Conservation (phyloP, 2,113 vertebrate genomes). For the Phalacrocorax carbo region DNA sequence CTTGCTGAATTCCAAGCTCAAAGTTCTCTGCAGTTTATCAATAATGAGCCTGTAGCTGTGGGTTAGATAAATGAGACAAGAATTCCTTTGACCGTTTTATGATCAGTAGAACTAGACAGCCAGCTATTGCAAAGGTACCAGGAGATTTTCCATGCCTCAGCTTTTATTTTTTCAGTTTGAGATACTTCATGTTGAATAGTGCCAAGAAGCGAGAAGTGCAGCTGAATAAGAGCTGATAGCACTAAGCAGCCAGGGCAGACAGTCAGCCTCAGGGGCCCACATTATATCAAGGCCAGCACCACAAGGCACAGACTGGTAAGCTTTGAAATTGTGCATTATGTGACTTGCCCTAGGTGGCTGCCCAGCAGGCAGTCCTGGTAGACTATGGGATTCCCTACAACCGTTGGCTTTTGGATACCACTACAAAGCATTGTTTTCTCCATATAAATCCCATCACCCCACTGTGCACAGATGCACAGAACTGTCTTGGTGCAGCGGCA, state of each 20-base stretch:
- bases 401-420: not conserved
- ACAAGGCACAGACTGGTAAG: not conserved
- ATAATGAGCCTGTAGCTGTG: not conserved
- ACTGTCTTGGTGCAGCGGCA: not conserved
- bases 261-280: not conserved
- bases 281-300: accelerated
- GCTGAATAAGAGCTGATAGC: not conserved
- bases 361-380: not conserved
- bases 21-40: not conserved
- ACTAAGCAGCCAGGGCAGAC: not conserved
- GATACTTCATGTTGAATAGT: not conserved
- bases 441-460: not conserved
- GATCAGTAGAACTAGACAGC: not conserved
- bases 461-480: not conserved
- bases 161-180: not conserved
- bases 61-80: not conserved
- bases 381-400: not conserved
- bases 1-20: not conserved
- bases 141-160: not conserved
- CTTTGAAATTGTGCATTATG: not conserved
- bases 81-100: not conserved
- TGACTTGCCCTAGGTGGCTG: not conserved
- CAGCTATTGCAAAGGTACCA: not conserved
- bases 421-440: not conserved
- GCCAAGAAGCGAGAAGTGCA: not conserved